A percentile compares a stretch with the other conserved stretches of the same genome.
Evolutionary conservation across 2,113 vertebrate genomes (phyloP).

Genomic region (Chrysemys picta): DNA sequence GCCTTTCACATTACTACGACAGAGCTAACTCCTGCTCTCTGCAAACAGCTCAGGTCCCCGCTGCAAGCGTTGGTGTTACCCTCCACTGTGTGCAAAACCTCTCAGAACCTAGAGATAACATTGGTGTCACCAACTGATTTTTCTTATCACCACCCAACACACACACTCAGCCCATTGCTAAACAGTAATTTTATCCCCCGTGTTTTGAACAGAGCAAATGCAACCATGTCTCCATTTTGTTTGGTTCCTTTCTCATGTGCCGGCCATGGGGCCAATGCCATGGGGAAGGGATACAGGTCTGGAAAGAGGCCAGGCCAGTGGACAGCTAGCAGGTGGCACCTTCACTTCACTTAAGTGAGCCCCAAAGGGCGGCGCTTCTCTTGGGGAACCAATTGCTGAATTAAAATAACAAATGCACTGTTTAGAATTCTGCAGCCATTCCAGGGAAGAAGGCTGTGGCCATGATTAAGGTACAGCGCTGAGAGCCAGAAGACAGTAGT

Average conservation of each 20-base stretch:
- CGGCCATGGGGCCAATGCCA: not conserved
- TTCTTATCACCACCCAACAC: conserved; percentile 25
- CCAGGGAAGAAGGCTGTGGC: not conserved
- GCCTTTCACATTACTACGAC: conserved; percentile 25
- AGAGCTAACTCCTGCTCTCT: conserved; percentile 33
- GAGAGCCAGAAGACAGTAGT: not conserved
- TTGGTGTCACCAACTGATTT: conserved; percentile 73
- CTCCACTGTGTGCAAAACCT: conserved; percentile 47
- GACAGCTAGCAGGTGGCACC: not conserved
- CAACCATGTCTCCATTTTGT: conserved; percentile 62
- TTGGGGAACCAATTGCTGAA: not conserved
- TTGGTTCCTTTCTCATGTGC: conserved; percentile 35
- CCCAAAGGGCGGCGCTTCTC: not conserved
- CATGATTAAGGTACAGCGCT: not conserved
- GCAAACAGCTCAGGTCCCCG: not conserved
- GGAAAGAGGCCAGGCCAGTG: not conserved
- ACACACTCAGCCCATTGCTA: conserved; percentile 64
- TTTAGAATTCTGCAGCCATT: conserved; percentile 6
- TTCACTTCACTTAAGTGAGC: not conserved
- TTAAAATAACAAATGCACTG: not conserved
- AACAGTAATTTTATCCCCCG: conserved; percentile 67
- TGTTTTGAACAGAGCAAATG: conserved; percentile 64
- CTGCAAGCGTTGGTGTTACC: conserved; percentile 59
- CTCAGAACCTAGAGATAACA: conserved; percentile 71
- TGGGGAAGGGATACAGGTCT: not conserved